Evolutionary conservation across 1,140 invertebrate species (phyloP), one percentile per base, ranked within the genome.

Genomic region (Bombus affinis): DNA sequence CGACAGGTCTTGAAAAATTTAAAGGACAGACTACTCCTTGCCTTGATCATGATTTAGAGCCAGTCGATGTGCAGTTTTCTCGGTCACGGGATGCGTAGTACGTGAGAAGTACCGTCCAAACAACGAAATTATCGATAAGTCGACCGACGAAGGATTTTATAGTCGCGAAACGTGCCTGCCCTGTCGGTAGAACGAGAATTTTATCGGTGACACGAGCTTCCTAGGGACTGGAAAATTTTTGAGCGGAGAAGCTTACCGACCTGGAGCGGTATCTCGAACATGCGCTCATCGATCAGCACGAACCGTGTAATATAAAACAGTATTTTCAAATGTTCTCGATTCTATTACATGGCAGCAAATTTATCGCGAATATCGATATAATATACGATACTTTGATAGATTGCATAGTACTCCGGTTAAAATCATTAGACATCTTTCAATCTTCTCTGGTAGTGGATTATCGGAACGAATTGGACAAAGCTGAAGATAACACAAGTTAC

Each of bases 61-160:
- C 4, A n/a, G 37, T 32, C 42, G 65, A 83, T 57, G 53, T 39
- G 22, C 66, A 71, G 57, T 62, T 59, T 18, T 32, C 22, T 10
- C n/a, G 74, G 39, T 47, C 66, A n/a, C 65, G 44, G 3, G 59
- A 35, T 32, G 42, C 28, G 59, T 10, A 73, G 25, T 53, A 76
- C 73, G 72, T 66, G 81, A 35, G 12, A 76, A 76, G 59, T 44
- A 66, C 73, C 81, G 42, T 10, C 18, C 35, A 62, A 32, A 66
- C 73, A 83, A 76, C 76, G 39, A 37, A 66, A 84, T 72, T 47
- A 59, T 47, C 76, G 66, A 79, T 84, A 84, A 84, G 82, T 59
- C 65, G 28, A 42, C 47, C 62, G 65, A 35, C 42, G 74, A 57
- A 42, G 76, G 79, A 79, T 84, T 84, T 84, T 79, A 84, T 72